Base-by-base conservation (phyloP, 2,113 vertebrate genomes). In the Globicephala melas region DNA sequence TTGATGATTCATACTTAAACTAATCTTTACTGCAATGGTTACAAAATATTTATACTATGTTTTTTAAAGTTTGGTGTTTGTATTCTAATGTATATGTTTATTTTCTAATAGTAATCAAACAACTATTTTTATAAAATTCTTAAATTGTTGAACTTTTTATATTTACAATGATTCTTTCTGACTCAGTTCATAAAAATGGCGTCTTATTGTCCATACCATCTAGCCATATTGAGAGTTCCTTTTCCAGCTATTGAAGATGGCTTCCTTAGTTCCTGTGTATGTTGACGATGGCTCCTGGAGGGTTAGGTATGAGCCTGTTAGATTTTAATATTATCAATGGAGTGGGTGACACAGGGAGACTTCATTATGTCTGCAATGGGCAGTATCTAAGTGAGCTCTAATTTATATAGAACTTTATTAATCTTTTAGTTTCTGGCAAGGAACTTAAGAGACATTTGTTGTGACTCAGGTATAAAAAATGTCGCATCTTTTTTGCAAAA, bases 381-480 rank as follows among this genome's bases (percentile, higher is more conserved):
- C 17, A 89, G 36, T 93, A 79, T 41, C 62, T 89, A 89, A 89
- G 25, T n/a, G n/a, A 83, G 41, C 28, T 74, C 6, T 85, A 58
- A 31, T 81, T 90, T 94, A 88, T 70, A 36, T 26, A 67, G 28
- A 83, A 71, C 62, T 94, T 92, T 25, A 31, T 82, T 53, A 89
- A 93, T 92, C 36, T 73, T 89, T 91, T 58, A 58, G 55, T 97
- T 84, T 89, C 21, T 71, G 71, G 53, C 25, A 92, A 68, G 25
- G 63, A 70, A 73, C 26, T 81, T 82, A 12, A 28, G 74, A 73
- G 53, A 80, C 62, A 81, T 67, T 81, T 81, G 31, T 90, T 96
- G 86, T 89, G 38, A 94, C n/a, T 80, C 5, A 47, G 3, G 2
- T 80, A 41, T 58, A 82, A 90, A 44, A 83, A 92, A 33, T 44